These are phyloP conservation scores for Drosophila trichaetosa DNA, from an alignment of 2,888 invertebrate species.

Conservation along the genomic window DNA sequence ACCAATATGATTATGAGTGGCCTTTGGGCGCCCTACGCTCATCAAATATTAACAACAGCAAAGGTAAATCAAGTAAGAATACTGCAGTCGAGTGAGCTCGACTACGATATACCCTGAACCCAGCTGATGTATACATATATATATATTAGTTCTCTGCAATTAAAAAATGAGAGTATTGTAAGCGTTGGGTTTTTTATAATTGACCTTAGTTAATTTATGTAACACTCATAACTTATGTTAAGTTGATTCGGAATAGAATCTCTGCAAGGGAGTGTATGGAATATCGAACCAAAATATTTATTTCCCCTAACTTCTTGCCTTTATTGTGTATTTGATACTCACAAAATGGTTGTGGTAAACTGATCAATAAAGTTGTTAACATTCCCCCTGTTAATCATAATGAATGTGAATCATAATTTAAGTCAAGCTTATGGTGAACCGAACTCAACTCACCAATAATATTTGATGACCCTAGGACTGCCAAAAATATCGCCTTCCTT, in stretches of 20 bases:
- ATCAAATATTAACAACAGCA: constrained; percentile 46
- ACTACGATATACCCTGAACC: not conserved
- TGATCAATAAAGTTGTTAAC: not conserved
- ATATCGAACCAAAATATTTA: not conserved
- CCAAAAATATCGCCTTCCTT: not conserved
- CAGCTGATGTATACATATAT: not conserved
- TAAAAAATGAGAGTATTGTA: not conserved
- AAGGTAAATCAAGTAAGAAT: not conserved
- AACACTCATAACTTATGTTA: not conserved
- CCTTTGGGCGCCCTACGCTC: constrained; percentile 4
- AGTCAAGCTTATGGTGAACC: not conserved
- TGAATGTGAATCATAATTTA: too few relatives aligned
- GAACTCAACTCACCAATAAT: not conserved
- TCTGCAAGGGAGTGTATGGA: not conserved
- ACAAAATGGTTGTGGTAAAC: not conserved
- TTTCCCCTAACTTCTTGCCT: not conserved
- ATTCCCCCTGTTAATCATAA: too few relatives aligned
- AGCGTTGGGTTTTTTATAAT: not conserved
- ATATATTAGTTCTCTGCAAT: not conserved
- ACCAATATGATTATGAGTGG: constrained; percentile 50
- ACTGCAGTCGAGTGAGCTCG: not conserved
- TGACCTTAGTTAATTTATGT: not conserved
- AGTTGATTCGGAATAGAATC: not conserved
- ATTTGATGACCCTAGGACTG: not conserved
- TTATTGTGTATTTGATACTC: not conserved